A percentile compares a stretch with the other conserved stretches of the same genome.
These are phyloP conservation scores for Acridotheres tristis DNA, from an alignment of 2,797 vertebrate genomes.

Conservation along the genomic window DNA sequence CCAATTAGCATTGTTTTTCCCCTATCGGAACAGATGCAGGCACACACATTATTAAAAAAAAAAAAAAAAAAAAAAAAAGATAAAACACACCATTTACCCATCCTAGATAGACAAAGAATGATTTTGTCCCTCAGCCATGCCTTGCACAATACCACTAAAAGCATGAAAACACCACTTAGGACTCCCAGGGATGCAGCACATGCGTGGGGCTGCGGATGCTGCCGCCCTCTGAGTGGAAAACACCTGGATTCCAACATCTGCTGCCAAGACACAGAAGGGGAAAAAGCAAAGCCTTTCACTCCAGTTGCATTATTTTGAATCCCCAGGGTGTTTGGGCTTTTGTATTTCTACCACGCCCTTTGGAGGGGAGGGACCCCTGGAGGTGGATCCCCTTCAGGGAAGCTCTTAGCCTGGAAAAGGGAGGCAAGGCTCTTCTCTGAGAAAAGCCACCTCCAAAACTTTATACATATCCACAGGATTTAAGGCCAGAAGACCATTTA, in stretches of 20 bases:
- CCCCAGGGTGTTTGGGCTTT: neutral
- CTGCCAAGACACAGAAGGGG: neutral
- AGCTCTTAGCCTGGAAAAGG: neutral
- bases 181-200: neutral
- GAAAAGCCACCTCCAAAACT: neutral
- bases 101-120: neutral
- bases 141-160: neutral
- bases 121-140: neutral
- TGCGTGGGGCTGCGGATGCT: rapidly evolving
- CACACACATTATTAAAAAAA: neutral
- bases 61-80: neutral
- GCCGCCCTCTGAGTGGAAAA: neutral
- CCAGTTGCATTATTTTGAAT: neutral
- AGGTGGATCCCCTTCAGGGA: neutral
- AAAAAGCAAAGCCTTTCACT: neutral
- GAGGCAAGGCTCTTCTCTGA: neutral
- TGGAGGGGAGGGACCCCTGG: neutral
- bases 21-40: neutral
- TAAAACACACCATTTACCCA: neutral
- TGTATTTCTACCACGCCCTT: neutral
- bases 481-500: neutral
- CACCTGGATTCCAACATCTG: neutral
- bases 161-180: neutral
- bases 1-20: neutral
- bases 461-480: neutral